Conservation (phyloP, 2,888 invertebrate species). For the Parochlus steinenii region DNA sequence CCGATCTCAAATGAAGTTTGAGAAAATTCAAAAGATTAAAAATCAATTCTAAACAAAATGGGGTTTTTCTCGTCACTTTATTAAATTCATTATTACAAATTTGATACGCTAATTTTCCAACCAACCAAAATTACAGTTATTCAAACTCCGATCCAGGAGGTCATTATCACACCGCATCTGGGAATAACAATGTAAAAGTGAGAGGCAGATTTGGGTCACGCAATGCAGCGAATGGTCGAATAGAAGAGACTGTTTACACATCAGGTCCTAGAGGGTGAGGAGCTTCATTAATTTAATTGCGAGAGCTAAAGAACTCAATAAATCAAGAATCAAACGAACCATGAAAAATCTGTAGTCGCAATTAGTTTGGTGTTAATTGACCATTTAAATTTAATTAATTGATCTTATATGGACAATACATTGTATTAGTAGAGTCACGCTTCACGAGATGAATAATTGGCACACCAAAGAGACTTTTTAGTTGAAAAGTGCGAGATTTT, state of each 20-base stretch:
- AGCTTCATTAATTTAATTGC: not conserved
- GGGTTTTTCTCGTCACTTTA: not conserved
- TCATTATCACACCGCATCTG: slow-evolving; percentile 47
- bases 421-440: no score
- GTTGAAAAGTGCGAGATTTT: not conserved
- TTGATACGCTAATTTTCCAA: not conserved
- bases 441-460: not conserved
- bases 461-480: not conserved
- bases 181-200: slow-evolving; percentile 48
- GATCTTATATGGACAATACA: no score
- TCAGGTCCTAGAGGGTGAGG: slow-evolving; percentile 57
- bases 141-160: slow-evolving; percentile 50
- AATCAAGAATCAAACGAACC: no score
- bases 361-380: no score
- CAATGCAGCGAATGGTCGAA: slow-evolving; percentile 50
- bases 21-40: no score
- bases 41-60: not conserved
- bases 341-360: no score
- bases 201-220: slow-evolving; percentile 55
- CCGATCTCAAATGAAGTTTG: no score
- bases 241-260: slow-evolving; percentile 55
- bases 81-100: not conserved
- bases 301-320: no score
- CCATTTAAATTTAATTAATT: no score
- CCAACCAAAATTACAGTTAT: slow-evolving; percentile 24